These are phyloP conservation scores for Eremobia ochroleuca DNA, from an alignment of 2,888 invertebrate species.

Conservation along the genomic window DNA sequence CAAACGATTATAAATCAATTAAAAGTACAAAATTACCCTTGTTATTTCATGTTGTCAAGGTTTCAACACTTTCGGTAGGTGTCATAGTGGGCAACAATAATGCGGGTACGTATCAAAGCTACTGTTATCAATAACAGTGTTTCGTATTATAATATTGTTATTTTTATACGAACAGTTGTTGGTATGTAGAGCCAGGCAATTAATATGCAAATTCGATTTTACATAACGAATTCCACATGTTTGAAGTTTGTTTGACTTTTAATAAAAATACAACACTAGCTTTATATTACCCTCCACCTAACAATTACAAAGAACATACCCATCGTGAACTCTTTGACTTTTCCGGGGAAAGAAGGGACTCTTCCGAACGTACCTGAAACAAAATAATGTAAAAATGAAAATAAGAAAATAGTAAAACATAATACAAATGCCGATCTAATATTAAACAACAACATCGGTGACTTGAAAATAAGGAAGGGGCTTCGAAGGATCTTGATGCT, in stretches of 20 bases:
- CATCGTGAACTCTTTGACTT: conserved; percentile 86
- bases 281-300: conserved; percentile 77
- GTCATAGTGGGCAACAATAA: background rate
- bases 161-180: conserved; percentile 22
- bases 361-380: conserved; percentile 90
- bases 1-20: conserved; percentile 45
- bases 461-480: background rate
- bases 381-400: conserved; percentile 45
- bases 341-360: conserved; percentile 86
- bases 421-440: background rate
- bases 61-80: background rate
- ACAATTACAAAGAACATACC: conserved; percentile 82
- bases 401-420: background rate
- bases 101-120: background rate
- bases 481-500: too few relatives aligned
- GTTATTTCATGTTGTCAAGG: conserved; percentile 21
- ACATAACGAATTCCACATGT: conserved; percentile 17
- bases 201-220: conserved; percentile 24
- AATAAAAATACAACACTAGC: background rate
- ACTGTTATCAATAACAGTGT: background rate
- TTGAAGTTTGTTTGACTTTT: conserved; percentile 9
- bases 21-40: conserved; percentile 22
- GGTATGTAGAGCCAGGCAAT: conserved; percentile 15
- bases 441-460: background rate
- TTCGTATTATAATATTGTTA: background rate